phyloP scores from a whole-genome alignment of 2,888 invertebrate genomes.

The Meteorus cinctellus region DNA sequence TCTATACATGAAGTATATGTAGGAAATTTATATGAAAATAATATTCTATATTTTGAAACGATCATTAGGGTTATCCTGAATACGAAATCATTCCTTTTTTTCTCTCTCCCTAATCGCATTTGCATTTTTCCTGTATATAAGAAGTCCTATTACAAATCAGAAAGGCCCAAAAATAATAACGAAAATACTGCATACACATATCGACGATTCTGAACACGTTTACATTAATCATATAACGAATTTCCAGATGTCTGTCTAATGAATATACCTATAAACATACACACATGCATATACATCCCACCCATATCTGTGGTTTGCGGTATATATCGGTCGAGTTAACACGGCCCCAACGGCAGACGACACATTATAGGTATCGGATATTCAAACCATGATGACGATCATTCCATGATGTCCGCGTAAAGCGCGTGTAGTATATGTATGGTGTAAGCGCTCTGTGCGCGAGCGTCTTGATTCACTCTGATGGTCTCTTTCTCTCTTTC shows the following conservation, averaged over 20 bases:
- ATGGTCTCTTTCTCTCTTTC: slow-evolving; percentile 14
- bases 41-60: too few relatives aligned
- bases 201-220: too few relatives aligned
- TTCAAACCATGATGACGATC: slow-evolving; percentile 55
- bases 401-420: slow-evolving; percentile 37
- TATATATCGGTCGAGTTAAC: slow-evolving; percentile 27
- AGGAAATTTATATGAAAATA: too few relatives aligned
- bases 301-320: slow-evolving; percentile 39
- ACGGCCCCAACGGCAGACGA: neutral
- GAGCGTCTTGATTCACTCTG: slow-evolving; percentile 64
- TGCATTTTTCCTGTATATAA: too few relatives aligned
- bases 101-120: too few relatives aligned
- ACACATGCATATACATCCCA: slow-evolving; percentile 16
- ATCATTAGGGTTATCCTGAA: too few relatives aligned
- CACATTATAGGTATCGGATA: slow-evolving; percentile 35
- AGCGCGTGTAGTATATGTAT: neutral
- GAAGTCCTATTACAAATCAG: too few relatives aligned
- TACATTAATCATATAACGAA: too few relatives aligned
- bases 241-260: neutral
- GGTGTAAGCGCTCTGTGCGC: slow-evolving; percentile 34
- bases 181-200: too few relatives aligned
- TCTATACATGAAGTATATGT: neutral
- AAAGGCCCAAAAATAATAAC: too few relatives aligned
- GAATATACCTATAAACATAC: neutral
- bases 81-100: too few relatives aligned